Conservation (phyloP, 2,797 vertebrate genomes). For the Amniataba percoides region DNA sequence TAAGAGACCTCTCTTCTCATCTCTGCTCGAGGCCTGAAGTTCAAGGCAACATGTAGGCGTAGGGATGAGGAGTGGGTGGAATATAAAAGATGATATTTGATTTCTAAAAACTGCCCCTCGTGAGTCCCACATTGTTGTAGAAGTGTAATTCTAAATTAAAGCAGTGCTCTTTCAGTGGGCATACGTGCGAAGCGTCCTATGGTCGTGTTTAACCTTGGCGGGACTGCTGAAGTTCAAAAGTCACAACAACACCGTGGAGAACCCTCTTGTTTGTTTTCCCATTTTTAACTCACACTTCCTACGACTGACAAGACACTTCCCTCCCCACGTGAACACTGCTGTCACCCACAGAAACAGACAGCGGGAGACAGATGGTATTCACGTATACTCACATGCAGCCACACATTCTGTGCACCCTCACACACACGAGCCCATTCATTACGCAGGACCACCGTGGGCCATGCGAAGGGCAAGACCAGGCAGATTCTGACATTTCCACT, state of each 20-base stretch:
- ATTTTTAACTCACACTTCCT: conserved; percentile 54
- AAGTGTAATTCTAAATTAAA: neutral
- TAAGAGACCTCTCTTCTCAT: neutral
- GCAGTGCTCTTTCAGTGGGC: neutral
- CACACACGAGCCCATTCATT: conserved; percentile 69
- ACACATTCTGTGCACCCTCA: conserved; percentile 43
- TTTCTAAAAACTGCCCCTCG: neutral
- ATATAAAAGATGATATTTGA: neutral
- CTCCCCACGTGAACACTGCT: conserved; percentile 24
- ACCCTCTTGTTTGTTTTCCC: conserved; percentile 51
- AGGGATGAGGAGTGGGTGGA: neutral
- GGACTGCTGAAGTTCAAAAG: conserved; percentile 48
- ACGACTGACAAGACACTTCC: conserved; percentile 52
- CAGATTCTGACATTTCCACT: conserved; percentile 63
- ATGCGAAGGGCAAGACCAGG: conserved; percentile 60
- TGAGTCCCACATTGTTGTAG: neutral
- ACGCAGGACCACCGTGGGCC: conserved; percentile 34
- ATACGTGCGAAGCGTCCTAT: conserved; percentile 7
- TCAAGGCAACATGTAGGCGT: too few species aligned
- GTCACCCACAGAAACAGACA: neutral
- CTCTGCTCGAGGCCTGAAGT: neutral
- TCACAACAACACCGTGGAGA: conserved; percentile 10
- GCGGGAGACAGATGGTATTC: conserved; percentile 52
- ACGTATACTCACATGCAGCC: conserved; percentile 52
- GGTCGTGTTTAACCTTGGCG: conserved; percentile 25